Evolutionary conservation across 2,113 vertebrate genomes (phyloP).

Genomic region (Neodon shergylaensis): DNA sequence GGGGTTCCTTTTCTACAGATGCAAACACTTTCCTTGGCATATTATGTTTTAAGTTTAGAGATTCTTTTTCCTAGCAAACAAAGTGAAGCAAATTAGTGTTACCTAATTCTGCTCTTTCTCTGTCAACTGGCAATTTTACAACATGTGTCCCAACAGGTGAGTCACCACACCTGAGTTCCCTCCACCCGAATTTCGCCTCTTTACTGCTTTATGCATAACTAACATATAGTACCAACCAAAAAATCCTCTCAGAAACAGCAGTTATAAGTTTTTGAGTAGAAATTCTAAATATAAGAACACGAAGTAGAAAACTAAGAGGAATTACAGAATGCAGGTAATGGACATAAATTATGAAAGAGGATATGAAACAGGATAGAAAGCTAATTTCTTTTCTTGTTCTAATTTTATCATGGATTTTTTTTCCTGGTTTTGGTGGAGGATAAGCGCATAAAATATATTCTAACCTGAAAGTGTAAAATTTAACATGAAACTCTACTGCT

Average conservation of each 20-base stretch:
- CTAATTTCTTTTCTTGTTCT: background rate
- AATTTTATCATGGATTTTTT: background rate
- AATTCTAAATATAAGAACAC: background rate
- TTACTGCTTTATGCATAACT: background rate
- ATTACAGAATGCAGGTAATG: background rate
- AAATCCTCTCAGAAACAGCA: background rate
- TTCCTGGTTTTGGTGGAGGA: background rate
- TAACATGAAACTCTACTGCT: background rate
- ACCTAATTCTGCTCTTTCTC: background rate
- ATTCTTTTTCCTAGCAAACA: background rate
- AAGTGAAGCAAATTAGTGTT: background rate
- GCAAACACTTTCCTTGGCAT: background rate
- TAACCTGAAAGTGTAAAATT: background rate
- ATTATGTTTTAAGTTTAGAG: slow-evolving; percentile 26
- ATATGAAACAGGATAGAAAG: background rate
- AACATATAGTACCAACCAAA: background rate
- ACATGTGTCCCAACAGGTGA: background rate
- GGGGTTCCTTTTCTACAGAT: background rate
- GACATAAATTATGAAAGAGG: background rate
- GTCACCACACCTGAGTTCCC: background rate
- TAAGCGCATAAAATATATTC: background rate
- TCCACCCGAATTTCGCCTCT: background rate
- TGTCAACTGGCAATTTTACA: background rate
- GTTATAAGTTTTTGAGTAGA: background rate
- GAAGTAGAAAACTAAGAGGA: background rate